Conservation (phyloP, 2,797 vertebrate species). For the Sardinella longiceps region DNA sequence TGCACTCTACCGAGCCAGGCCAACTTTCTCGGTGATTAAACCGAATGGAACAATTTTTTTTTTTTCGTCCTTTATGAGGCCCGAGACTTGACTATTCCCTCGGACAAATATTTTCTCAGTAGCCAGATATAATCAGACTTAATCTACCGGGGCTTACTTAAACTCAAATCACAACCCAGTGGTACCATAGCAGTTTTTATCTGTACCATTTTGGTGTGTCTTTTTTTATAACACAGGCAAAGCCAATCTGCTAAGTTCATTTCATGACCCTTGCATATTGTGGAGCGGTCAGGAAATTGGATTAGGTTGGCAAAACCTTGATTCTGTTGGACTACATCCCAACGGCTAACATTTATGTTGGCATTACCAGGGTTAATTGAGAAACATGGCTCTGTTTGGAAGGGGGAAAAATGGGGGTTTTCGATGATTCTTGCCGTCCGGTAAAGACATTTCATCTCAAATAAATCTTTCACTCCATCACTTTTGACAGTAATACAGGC, state of each 20-base stretch:
- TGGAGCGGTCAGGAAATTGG: slow-evolving; percentile 17
- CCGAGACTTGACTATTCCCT: background rate
- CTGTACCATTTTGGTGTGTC: background rate
- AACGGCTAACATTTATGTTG: slow-evolving; percentile 21
- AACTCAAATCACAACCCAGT: background rate
- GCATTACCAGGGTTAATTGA: slow-evolving; percentile 31
- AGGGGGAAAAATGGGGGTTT: slow-evolving; percentile 25
- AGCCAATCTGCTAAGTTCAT: slow-evolving; percentile 17
- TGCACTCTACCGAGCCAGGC: slow-evolving; percentile 11
- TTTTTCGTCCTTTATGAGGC: background rate
- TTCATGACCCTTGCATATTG: background rate
- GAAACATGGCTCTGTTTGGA: slow-evolving; percentile 19
- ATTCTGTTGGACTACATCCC: background rate
- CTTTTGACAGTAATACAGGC: slow-evolving; percentile 48
- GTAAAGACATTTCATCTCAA: slow-evolving; percentile 49
- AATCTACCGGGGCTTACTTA: background rate
- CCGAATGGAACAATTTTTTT: slow-evolving; percentile 6
- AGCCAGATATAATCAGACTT: slow-evolving; percentile 22
- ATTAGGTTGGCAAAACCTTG: slow-evolving; percentile 26
- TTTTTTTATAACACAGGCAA: background rate
- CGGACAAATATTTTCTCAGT: slow-evolving; percentile 8
- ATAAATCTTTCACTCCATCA: slow-evolving; percentile 52
- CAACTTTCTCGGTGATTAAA: slow-evolving; percentile 2
- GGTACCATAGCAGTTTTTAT: background rate
- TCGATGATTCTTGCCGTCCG: slow-evolving; percentile 50